Evolutionary conservation across 2,888 invertebrate species (phyloP).

Genomic region (Rotaria socialis): DNA sequence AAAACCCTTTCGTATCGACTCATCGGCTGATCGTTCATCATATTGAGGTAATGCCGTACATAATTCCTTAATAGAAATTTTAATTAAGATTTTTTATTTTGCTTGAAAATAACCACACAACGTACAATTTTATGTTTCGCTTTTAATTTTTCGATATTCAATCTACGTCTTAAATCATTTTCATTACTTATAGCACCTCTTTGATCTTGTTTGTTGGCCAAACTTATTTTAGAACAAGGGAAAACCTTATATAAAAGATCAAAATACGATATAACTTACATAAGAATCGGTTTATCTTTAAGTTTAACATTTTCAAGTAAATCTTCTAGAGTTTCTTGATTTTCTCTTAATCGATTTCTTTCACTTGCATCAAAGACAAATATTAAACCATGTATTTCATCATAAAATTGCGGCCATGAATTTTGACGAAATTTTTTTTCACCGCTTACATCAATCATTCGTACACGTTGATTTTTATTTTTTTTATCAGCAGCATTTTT

Average conservation of each 20-base stretch:
- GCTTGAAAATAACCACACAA: neutral
- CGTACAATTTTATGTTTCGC: neutral
- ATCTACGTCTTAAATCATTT: neutral
- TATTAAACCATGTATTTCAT: neutral
- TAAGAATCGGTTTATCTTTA: neutral
- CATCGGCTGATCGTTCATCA: neutral
- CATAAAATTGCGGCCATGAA: neutral
- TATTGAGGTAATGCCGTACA: neutral
- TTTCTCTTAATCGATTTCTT: neutral
- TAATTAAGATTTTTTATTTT: too few relatives aligned
- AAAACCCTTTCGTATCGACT: neutral
- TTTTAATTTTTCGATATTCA: neutral
- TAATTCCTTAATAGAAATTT: neutral
- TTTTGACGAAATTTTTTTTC: neutral
- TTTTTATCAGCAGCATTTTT: neutral
- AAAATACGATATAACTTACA: neutral
- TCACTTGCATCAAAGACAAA: neutral
- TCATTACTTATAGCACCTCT: neutral
- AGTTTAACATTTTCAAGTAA: neutral
- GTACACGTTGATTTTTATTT: neutral
- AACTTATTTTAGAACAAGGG: neutral
- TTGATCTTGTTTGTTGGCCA: constrained; percentile 6
- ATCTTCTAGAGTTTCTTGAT: neutral
- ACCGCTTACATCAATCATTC: neutral
- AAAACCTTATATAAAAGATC: too few relatives aligned